Evolutionary conservation across 2,797 vertebrate genomes (phyloP).

Genomic region (Phylloscopus collybita): DNA sequence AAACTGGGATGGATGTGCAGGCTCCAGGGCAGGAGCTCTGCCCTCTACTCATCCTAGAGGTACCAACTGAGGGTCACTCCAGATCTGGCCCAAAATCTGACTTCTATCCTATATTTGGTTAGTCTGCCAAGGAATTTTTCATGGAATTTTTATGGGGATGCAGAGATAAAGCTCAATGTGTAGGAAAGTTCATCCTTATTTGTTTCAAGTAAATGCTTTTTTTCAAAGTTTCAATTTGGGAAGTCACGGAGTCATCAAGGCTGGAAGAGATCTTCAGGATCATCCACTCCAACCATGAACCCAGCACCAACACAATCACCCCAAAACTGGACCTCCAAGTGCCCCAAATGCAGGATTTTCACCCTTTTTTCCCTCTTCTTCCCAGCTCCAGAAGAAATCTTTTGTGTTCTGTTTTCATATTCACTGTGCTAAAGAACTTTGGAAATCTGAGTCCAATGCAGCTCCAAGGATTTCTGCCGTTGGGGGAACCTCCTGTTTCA

Average conservation of each 20-base stretch:
- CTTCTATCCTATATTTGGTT: accelerated
- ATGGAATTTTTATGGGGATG: not conserved
- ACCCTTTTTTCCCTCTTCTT: not conserved
- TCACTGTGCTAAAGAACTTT: not conserved
- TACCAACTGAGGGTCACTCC: not conserved
- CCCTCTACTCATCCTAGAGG: not conserved
- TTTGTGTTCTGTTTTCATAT: not conserved
- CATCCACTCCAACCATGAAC: not conserved
- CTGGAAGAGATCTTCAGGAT: not conserved
- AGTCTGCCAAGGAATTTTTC: not conserved
- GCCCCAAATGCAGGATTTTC: not conserved
- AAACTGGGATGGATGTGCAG: not conserved
- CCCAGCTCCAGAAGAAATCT: not conserved
- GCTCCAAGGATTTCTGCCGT: not conserved
- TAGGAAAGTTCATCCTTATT: not conserved
- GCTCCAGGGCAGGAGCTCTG: not conserved
- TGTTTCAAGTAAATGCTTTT: not conserved
- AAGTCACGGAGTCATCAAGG: not conserved
- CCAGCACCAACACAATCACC: not conserved
- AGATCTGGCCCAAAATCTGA: not conserved
- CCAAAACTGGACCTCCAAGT: not conserved
- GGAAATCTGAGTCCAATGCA: not conserved
- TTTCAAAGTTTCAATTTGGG: not conserved
- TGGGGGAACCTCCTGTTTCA: not conserved
- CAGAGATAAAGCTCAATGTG: not conserved